Percentiles rank a stretch among this genome's conserved stretches.
Evolutionary conservation across 2,113 vertebrate genomes (phyloP).

Genomic region (Chinchilla lanigera): DNA sequence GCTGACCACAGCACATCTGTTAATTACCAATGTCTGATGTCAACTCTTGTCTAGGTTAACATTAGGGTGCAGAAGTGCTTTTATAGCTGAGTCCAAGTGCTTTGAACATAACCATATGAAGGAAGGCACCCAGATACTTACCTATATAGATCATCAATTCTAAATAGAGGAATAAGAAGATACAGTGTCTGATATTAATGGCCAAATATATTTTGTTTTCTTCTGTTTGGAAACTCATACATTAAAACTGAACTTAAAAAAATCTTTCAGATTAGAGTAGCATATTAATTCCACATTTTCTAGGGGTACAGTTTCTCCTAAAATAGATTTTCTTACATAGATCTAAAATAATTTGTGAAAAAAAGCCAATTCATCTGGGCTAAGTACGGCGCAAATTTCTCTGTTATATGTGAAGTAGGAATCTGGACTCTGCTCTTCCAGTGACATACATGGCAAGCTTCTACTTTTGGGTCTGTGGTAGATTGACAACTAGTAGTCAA

Average conservation of each 20-base stretch:
- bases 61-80: neutral
- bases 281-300: constrained; percentile 13
- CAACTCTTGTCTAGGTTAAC: constrained; percentile 9
- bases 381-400: neutral
- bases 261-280: neutral
- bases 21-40: constrained; percentile 49
- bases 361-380: neutral
- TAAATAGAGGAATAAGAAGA: neutral
- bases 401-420: neutral
- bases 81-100: constrained; percentile 29
- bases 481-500: too few species aligned
- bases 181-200: neutral
- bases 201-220: neutral
- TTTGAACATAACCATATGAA: neutral
- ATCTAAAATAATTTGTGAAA: constrained; percentile 12
- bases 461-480: neutral
- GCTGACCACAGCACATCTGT: neutral
- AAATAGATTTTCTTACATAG: constrained; percentile 25
- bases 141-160: neutral
- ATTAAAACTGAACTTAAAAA: constrained; percentile 25
- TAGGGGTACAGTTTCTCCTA: constrained; percentile 23
- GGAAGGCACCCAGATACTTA: neutral
- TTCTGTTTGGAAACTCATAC: neutral
- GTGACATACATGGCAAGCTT: neutral
- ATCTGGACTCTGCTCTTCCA: neutral